Percentiles rank a stretch among this genome's conserved stretches.
Evolutionary conservation across 2,888 invertebrate species (phyloP).

Genomic region (Nomada fucata): DNA sequence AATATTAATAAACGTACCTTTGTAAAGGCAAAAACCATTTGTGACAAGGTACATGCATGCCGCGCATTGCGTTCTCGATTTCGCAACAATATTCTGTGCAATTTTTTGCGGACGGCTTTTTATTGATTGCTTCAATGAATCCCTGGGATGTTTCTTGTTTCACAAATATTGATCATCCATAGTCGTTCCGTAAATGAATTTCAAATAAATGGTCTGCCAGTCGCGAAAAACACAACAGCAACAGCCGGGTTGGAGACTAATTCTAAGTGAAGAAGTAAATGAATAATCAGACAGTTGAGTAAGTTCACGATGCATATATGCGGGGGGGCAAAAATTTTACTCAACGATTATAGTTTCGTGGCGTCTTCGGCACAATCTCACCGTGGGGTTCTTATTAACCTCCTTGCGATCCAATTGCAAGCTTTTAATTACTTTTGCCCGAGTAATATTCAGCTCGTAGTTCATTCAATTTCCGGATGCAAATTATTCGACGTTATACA

Average conservation of each 20-base stretch:
- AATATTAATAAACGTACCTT: background rate
- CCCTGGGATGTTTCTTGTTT: constrained; percentile 19
- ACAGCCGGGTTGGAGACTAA: background rate
- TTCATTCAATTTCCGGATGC: constrained; percentile 33
- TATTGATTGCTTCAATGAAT: background rate
- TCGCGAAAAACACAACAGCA: background rate
- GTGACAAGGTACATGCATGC: background rate
- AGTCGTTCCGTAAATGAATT: background rate
- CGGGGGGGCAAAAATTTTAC: background rate
- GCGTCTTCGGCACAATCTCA: constrained; percentile 20
- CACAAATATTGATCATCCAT: constrained; percentile 8
- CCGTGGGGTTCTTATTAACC: constrained; percentile 22
- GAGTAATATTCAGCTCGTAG: constrained; percentile 24
- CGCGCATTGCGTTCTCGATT: background rate
- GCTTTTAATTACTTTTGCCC: constrained; percentile 44
- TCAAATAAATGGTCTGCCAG: constrained; percentile 11
- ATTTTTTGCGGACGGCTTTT: background rate
- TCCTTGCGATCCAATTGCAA: constrained; percentile 36
- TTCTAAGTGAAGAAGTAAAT: constrained; percentile 2
- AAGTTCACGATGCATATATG: constrained; percentile 20
- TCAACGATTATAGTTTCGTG: background rate
- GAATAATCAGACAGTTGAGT: constrained; percentile 3
- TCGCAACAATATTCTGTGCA: background rate
- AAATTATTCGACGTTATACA: constrained; percentile 34
- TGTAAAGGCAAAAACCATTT: background rate